Evolutionary conservation across 2,797 vertebrate genomes (phyloP).

Genomic region (Pantherophis vulpinus): DNA sequence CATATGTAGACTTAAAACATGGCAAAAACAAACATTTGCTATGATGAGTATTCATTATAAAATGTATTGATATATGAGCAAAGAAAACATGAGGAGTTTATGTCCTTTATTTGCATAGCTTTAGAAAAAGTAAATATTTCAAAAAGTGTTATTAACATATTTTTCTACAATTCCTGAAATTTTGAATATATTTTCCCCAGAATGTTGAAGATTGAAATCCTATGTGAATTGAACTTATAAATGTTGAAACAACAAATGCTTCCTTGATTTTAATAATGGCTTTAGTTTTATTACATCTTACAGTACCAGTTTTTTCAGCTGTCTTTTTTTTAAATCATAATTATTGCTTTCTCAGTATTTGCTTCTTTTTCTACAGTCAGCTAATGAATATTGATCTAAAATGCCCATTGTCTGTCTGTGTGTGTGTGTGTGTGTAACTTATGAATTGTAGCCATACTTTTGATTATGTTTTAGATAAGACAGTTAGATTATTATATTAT

Average conservation of each 20-base stretch:
- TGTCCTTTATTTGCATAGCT: not conserved
- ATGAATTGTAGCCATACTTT: slow-evolving; percentile 34
- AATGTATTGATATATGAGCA: slow-evolving; percentile 46
- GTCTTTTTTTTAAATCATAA: not conserved
- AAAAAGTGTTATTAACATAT: not conserved
- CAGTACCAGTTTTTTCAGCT: not conserved
- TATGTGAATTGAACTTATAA: not conserved
- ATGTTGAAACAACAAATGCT: not conserved
- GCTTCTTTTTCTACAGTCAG: not conserved
- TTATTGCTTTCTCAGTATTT: not conserved
- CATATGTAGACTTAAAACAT: slow-evolving; percentile 54
- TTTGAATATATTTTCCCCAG: slow-evolving; percentile 23
- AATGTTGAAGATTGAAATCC: not conserved
- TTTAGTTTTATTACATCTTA: not conserved
- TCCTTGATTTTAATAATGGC: not conserved
- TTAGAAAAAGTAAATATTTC: not conserved
- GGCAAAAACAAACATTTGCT: slow-evolving; percentile 51
- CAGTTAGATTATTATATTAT: not conserved
- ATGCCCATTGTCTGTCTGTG: not conserved
- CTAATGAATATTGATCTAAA: not conserved
- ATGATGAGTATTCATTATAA: slow-evolving; percentile 61
- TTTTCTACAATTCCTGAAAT: slow-evolving; percentile 17
- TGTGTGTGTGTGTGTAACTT: not conserved
- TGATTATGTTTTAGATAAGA: slow-evolving; percentile 29
- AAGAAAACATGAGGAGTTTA: not conserved